These are phyloP conservation scores for Lithophane semibrunnea DNA, from an alignment of 2,888 invertebrate species.

Conservation along the genomic window DNA sequence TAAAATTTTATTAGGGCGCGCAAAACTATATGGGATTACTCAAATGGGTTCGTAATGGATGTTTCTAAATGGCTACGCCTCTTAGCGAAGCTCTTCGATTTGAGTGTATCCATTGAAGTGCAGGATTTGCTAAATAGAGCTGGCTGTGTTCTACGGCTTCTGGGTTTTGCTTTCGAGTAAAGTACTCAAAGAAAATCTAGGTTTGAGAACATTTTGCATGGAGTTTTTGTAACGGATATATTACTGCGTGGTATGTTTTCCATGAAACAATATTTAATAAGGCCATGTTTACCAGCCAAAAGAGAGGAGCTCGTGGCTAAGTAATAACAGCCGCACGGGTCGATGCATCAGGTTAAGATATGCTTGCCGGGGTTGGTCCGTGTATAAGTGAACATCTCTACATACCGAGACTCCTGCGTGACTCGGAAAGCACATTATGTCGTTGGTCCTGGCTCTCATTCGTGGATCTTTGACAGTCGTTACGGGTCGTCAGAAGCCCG, in stretches of 20 bases:
- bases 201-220: background rate
- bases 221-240: background rate
- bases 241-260: background rate
- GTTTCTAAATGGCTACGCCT: conserved; percentile 73
- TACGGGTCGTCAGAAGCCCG: no score
- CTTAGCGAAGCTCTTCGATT: conserved; percentile 48
- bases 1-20: conserved; percentile 74
- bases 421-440: no score
- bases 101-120: conserved; percentile 33
- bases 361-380: no score
- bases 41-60: conserved; percentile 78
- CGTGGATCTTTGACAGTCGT: no score
- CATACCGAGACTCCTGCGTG: no score
- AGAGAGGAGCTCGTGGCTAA: background rate
- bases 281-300: background rate
- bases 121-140: conserved; percentile 29
- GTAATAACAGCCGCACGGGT: no score
- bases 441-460: no score
- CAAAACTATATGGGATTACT: conserved; percentile 74
- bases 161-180: background rate
- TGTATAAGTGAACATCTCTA: no score
- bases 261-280: background rate
- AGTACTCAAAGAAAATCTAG: background rate
- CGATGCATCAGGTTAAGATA: no score
- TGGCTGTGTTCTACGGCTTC: background rate